Base-by-base conservation (phyloP, 2,888 invertebrate genomes). In the Myopa testacea region DNA sequence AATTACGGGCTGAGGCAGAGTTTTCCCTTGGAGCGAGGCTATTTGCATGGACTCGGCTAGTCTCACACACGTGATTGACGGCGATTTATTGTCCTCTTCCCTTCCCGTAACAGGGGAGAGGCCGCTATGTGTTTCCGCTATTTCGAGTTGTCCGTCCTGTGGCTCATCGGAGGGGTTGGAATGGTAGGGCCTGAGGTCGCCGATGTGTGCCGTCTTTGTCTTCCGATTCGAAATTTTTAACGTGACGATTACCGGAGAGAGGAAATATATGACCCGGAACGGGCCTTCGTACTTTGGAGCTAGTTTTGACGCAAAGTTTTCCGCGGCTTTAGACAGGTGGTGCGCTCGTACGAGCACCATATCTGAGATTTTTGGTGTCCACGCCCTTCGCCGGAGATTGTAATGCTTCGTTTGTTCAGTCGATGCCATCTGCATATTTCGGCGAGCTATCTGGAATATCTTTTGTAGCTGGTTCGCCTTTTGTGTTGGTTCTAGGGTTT, bases 111-210 rank as follows among this genome's bases (percentile, higher is more conserved):
- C 16, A n/a, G 6, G 60, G 7, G 60, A 19, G 60, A 19, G 60
- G 26, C 26, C 26, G 26, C 26, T 26, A 26, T 26, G 26, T 26
- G 26, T 26, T 26, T 26, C 26, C 26, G 58, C n/a, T 14, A 58
- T 14, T 58, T 58, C 6, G 58, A n/a, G 58, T 58, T 12, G 58
- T 4, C n/a, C n/a, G 58, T 14, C 58, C 16, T 58, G 14, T n/a
- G 58, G 16, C 16, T 14, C n/a, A 58, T 58, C 16, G 58, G 58
- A 14, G 58, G 1, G 1, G 16, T n/a, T 58, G 6, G 58, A n/a
- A 50, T 58, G 58, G 58, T 58, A 58, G 58, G 58, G 58, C 58
- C 4, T 58, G 58, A 58, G n/a, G n/a, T 58, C 58, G n/a, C 58
- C 58, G n/a, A 58, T 1, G n/a, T 58, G 58, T 58, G 58, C n/a